Conservation (phyloP, 2,888 invertebrate genomes). For the Aphidius colemani region DNA sequence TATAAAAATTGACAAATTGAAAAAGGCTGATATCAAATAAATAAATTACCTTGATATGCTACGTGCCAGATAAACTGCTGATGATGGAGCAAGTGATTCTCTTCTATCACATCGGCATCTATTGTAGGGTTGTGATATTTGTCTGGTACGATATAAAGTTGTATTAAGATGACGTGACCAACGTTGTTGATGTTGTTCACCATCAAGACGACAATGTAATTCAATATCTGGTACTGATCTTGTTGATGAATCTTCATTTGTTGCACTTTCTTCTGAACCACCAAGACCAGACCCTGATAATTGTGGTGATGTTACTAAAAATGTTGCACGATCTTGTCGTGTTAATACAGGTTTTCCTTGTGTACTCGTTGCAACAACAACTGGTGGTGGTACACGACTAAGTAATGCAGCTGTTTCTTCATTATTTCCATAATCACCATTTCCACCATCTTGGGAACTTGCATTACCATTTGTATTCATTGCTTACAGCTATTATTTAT, state of each 20-base stretch:
- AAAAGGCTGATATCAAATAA: neutral
- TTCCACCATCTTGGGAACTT: slow-evolving; percentile 51
- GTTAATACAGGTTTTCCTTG: slow-evolving; percentile 77
- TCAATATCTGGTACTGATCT: slow-evolving; percentile 84
- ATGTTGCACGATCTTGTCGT: slow-evolving; percentile 84
- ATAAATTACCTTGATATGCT: slow-evolving; percentile 70
- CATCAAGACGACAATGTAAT: slow-evolving; percentile 72
- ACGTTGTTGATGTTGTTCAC: slow-evolving; percentile 57
- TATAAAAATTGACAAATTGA: neutral
- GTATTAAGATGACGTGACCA: slow-evolving; percentile 36
- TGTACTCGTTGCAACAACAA: slow-evolving; percentile 49
- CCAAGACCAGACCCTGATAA: slow-evolving; percentile 72
- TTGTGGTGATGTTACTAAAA: slow-evolving; percentile 71
- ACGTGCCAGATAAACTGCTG: slow-evolving; percentile 77
- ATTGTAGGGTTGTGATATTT: slow-evolving; percentile 58
- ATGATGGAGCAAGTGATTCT: slow-evolving; percentile 79
- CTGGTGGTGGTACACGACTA: slow-evolving; percentile 66
- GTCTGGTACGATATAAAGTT: slow-evolving; percentile 38
- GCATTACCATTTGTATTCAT: slow-evolving; percentile 56
- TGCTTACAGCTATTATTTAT: slow-evolving; percentile 33
- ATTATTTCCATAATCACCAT: slow-evolving; percentile 64
- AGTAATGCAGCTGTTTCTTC: slow-evolving; percentile 84
- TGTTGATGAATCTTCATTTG: slow-evolving; percentile 72
- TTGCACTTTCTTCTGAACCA: slow-evolving; percentile 78
- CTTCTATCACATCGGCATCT: slow-evolving; percentile 74